These are phyloP conservation scores for Thera obeliscata DNA, from an alignment of 2,888 invertebrate genomes.

Conservation along the genomic window DNA sequence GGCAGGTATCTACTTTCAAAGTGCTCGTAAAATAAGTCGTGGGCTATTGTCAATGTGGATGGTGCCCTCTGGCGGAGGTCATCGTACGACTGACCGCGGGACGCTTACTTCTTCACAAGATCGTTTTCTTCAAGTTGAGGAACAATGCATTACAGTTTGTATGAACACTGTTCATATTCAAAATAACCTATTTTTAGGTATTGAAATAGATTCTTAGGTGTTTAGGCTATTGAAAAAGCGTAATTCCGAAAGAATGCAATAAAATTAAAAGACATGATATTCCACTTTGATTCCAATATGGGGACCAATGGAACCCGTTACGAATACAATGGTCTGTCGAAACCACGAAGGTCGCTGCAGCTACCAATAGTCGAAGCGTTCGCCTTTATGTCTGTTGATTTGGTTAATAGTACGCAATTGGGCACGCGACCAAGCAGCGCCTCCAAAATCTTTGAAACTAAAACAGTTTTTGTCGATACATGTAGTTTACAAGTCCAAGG, in stretches of 20 bases:
- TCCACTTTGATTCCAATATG: slow-evolving; percentile 28
- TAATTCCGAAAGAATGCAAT: slow-evolving; percentile 1
- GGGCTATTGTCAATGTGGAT: slow-evolving; percentile 56
- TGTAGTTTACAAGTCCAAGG: too few species aligned
- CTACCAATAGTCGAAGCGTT: slow-evolving; percentile 21
- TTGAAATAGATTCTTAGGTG: too few species aligned
- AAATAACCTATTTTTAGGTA: too few species aligned
- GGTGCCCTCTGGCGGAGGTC: slow-evolving; percentile 61
- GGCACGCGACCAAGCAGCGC: not conserved
- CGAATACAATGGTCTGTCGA: slow-evolving; percentile 39
- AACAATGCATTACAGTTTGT: slow-evolving; percentile 36
- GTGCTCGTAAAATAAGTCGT: slow-evolving; percentile 49
- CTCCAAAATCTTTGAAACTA: not conserved
- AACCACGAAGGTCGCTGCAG: slow-evolving; percentile 37
- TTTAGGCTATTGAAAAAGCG: not conserved
- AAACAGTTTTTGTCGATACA: not conserved
- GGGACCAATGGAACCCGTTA: slow-evolving; percentile 41
- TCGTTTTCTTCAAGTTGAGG: slow-evolving; percentile 43
- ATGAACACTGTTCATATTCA: not conserved
- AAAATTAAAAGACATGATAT: slow-evolving; percentile 28
- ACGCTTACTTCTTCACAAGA: slow-evolving; percentile 36
- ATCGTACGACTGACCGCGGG: slow-evolving; percentile 66
- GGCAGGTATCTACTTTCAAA: slow-evolving; percentile 20
- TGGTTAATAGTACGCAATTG: slow-evolving; percentile 3
- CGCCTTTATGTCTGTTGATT: slow-evolving; percentile 12